phyloP scores from a whole-genome alignment of 2,113 vertebrate species.

The Heloderma charlesbogerti region DNA sequence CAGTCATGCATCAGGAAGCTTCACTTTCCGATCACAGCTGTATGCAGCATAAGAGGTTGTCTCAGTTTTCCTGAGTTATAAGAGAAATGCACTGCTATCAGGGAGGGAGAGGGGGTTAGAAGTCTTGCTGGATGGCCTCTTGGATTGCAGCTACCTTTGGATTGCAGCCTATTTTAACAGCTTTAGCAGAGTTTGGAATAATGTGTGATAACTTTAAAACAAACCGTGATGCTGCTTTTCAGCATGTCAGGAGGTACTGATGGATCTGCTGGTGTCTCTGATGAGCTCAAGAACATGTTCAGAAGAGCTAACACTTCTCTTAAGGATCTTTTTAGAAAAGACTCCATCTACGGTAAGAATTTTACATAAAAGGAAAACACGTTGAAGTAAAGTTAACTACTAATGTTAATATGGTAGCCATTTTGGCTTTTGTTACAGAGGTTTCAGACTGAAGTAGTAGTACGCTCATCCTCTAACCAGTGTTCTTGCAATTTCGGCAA shows the following conservation, averaged over 20 bases:
- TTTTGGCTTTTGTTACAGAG: background rate
- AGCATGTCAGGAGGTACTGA: slow-evolving; percentile 90
- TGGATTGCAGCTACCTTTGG: background rate
- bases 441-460: background rate
- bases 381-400: background rate
- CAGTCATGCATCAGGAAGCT: too few relatives aligned
- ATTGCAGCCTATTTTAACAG: background rate
- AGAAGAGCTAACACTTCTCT: slow-evolving; percentile 91
- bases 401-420: background rate
- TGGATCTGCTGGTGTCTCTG: slow-evolving; percentile 93
- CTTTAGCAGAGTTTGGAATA: background rate
- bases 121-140: background rate
- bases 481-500: background rate
- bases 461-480: background rate
- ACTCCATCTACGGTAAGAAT: slow-evolving; percentile 90
- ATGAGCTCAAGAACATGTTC: slow-evolving; percentile 90
- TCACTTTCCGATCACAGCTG: background rate
- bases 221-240: slow-evolving; percentile 46
- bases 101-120: background rate
- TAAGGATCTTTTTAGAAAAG: slow-evolving; percentile 94
- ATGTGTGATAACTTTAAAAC: background rate
- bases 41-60: background rate
- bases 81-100: background rate
- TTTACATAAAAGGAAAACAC: background rate
- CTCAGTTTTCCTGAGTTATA: background rate